Evolutionary conservation across 2,113 vertebrate species (phyloP).

Genomic region (Nothoprocta perdicaria): DNA sequence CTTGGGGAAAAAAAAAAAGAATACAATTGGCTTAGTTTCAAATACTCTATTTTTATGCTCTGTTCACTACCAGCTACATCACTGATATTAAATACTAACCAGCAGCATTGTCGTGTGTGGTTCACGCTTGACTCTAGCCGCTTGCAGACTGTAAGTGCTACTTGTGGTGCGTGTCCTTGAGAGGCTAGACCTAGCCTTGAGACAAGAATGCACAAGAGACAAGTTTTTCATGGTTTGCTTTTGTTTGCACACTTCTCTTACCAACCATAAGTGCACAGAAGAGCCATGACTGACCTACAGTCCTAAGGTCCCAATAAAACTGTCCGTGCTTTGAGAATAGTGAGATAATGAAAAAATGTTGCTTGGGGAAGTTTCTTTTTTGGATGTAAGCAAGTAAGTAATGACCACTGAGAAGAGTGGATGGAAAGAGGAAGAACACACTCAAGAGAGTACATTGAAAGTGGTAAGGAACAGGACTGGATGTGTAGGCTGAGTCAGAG

Average conservation of each 20-base stretch:
- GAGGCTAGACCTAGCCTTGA: neutral
- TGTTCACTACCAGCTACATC: neutral
- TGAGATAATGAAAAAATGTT: neutral
- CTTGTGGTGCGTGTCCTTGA: neutral
- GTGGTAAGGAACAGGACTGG: neutral
- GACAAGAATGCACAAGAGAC: neutral
- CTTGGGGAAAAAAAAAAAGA: no score
- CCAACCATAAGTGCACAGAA: neutral
- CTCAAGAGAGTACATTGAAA: neutral
- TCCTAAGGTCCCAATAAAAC: neutral
- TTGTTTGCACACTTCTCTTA: neutral
- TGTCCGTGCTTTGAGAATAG: neutral
- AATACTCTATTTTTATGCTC: neutral
- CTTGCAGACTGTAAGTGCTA: neutral
- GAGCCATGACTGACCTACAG: neutral
- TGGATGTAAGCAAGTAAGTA: fast-evolving
- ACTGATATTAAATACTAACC: neutral
- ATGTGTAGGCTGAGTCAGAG: neutral
- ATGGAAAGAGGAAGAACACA: neutral
- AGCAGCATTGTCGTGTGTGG: neutral
- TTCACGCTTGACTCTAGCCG: neutral
- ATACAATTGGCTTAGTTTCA: neutral
- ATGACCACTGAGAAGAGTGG: neutral
- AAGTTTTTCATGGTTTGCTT: neutral
- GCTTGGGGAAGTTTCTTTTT: neutral